Evolutionary conservation across 2,888 invertebrate species (phyloP).

Genomic region (Tricholauxania praeusta): DNA sequence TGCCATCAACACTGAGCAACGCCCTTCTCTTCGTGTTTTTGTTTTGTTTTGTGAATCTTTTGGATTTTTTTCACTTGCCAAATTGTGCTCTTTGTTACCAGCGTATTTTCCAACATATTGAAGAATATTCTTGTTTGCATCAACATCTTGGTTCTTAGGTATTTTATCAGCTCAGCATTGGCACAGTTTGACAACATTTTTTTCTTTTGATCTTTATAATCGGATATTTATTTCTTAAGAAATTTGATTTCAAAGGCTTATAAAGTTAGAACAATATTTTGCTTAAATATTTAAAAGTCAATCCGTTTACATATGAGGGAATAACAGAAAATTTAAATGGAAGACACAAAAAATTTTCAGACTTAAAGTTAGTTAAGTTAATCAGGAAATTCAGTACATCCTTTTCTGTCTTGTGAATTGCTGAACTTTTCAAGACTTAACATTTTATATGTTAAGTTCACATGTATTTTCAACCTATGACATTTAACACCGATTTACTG

Average conservation of each 20-base stretch:
- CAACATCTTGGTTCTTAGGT: conserved; percentile 21
- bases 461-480: too few species aligned
- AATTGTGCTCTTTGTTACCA: conserved; percentile 19
- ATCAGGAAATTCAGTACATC: too few species aligned
- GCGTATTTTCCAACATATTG: not conserved
- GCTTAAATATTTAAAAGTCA: conserved; percentile 43
- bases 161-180: conserved; percentile 45
- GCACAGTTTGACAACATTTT: conserved; percentile 46
- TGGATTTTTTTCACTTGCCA: conserved; percentile 3
- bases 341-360: too few species aligned
- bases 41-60: not conserved
- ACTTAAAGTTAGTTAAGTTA: too few species aligned
- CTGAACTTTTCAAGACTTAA: too few species aligned
- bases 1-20: conserved; percentile 34
- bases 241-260: conserved; percentile 50
- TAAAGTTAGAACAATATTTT: conserved; percentile 58
- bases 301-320: too few species aligned
- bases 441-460: too few species aligned
- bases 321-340: too few species aligned
- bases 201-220: conserved; percentile 52
- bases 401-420: too few species aligned
- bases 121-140: not conserved
- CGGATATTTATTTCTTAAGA: conserved; percentile 60
- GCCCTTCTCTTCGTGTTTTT: conserved; percentile 27
- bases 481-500: too few species aligned